phyloP scores from a whole-genome alignment of 1,140 invertebrate genomes.

The Ooceraea biroi region DNA sequence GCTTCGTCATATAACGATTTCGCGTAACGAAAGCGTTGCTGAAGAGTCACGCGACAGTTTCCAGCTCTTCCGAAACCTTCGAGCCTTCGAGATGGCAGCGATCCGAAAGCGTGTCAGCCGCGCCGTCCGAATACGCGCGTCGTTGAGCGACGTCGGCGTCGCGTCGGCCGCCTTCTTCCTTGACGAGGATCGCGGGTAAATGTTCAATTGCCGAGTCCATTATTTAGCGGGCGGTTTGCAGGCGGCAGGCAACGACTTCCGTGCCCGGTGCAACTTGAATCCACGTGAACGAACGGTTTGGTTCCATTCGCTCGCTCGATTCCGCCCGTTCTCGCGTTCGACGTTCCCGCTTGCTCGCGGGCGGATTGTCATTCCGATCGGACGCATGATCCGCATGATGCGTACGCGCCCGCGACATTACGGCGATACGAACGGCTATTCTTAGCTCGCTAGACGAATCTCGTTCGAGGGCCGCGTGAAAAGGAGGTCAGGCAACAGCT shows the following conservation, averaged over 20 bases:
- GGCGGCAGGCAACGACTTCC: constrained; percentile 1
- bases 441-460: constrained; percentile 80
- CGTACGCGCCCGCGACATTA: constrained; percentile 67
- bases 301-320: constrained; percentile 61
- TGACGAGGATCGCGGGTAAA: constrained; percentile 40
- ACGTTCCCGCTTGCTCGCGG: not conserved
- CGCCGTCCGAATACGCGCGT: not conserved
- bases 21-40: constrained; percentile 23
- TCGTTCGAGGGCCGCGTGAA: constrained; percentile 75
- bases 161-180: constrained; percentile 6
- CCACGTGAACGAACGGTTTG: constrained; percentile 35
- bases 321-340: constrained; percentile 3
- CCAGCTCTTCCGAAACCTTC: not conserved
- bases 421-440: constrained; percentile 75
- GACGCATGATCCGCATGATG: constrained; percentile 59
- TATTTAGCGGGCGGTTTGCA: not conserved
- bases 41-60: constrained; percentile 22
- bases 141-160: not conserved
- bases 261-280: constrained; percentile 48
- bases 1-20: constrained; percentile 42
- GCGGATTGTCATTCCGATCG: constrained; percentile 36
- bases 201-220: constrained; percentile 34
- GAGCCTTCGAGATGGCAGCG: not conserved
- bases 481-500: constrained; percentile 80
- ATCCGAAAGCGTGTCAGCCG: constrained; percentile 7